Evolutionary conservation across 2,888 invertebrate species (phyloP).

Genomic region (Pheosia gnoma): DNA sequence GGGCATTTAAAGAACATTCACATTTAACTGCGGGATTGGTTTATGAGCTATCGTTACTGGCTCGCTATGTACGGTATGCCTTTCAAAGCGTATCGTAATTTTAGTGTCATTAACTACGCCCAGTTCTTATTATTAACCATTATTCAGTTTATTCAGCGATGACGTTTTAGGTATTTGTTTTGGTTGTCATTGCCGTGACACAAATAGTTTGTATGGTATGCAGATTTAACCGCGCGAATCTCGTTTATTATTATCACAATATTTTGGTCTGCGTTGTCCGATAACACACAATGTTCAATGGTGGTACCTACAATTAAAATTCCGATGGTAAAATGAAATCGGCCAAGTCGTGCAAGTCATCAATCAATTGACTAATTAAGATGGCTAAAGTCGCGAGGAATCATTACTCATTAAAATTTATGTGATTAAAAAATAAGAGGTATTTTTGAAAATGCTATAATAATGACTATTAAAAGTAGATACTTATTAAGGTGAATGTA

Average conservation of each 20-base stretch:
- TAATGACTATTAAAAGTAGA: too few species aligned
- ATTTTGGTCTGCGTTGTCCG: slow-evolving; percentile 51
- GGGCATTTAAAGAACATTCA: slow-evolving; percentile 65
- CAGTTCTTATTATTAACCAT: slow-evolving; percentile 42
- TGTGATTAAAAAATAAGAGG: not conserved
- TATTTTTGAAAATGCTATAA: not conserved
- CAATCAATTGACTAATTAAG: slow-evolving; percentile 25
- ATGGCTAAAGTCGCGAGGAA: slow-evolving; percentile 13
- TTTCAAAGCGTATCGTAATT: slow-evolving; percentile 46
- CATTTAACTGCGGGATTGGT: slow-evolving; percentile 56
- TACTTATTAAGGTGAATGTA: too few species aligned
- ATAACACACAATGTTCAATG: slow-evolving; percentile 25
- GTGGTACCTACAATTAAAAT: slow-evolving; percentile 18
- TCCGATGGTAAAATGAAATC: slow-evolving; percentile 10
- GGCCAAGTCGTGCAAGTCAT: slow-evolving; percentile 18
- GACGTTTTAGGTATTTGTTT: slow-evolving; percentile 46
- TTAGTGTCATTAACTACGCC: slow-evolving; percentile 45
- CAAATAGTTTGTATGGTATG: slow-evolving; percentile 54
- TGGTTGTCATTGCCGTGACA: slow-evolving; percentile 48
- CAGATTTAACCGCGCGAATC: slow-evolving; percentile 53
- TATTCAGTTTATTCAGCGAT: slow-evolving; percentile 43
- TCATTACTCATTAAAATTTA: slow-evolving; percentile 13
- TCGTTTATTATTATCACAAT: slow-evolving; percentile 58
- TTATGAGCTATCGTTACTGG: slow-evolving; percentile 50
- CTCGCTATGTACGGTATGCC: slow-evolving; percentile 56